These are phyloP conservation scores for Cerastoderma edule DNA, from an alignment of 2,888 invertebrate genomes.

Conservation along the genomic window DNA sequence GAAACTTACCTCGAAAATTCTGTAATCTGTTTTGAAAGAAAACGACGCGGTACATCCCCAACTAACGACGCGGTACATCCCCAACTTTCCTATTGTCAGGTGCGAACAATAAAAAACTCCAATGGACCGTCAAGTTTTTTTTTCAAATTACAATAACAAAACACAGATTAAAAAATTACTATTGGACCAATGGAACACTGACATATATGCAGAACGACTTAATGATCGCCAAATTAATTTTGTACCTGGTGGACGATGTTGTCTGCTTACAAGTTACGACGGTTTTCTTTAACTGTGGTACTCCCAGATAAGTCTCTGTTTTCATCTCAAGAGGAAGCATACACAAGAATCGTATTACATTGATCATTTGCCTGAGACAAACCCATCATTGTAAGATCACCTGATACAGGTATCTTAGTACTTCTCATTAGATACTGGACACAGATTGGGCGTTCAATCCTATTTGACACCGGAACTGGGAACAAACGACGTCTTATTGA, in stretches of 20 bases:
- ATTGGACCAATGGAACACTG: slow-evolving; percentile 21
- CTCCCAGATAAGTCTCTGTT: neutral
- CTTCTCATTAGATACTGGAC: slow-evolving; percentile 26
- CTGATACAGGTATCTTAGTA: slow-evolving; percentile 50
- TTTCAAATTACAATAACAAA: slow-evolving; percentile 41
- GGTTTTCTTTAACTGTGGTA: neutral
- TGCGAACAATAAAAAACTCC: slow-evolving; percentile 33
- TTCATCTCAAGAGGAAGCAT: slow-evolving; percentile 42
- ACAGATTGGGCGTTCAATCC: neutral
- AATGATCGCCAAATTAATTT: neutral
- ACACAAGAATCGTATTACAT: slow-evolving; percentile 38
- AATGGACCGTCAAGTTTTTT: slow-evolving; percentile 36
- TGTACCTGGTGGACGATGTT: slow-evolving; percentile 22
- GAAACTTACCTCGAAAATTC: slow-evolving; percentile 18
- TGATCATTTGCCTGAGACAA: neutral
- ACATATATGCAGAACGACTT: slow-evolving; percentile 23
- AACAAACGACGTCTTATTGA: slow-evolving; percentile 42
- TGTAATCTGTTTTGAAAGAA: slow-evolving; percentile 9
- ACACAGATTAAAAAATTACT: slow-evolving; percentile 26
- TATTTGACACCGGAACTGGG: slow-evolving; percentile 48
- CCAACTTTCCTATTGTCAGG: slow-evolving; percentile 17
- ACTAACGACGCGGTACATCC: slow-evolving; percentile 10
- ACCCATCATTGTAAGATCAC: slow-evolving; percentile 43
- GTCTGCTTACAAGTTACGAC: slow-evolving; percentile 19
- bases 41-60: slow-evolving; percentile 6